Percentiles rank a stretch among this genome's conserved stretches.
Evolutionary conservation across 92 coral and sea anemone genomes (phyloP).

Genomic region (Montipora capitata): DNA sequence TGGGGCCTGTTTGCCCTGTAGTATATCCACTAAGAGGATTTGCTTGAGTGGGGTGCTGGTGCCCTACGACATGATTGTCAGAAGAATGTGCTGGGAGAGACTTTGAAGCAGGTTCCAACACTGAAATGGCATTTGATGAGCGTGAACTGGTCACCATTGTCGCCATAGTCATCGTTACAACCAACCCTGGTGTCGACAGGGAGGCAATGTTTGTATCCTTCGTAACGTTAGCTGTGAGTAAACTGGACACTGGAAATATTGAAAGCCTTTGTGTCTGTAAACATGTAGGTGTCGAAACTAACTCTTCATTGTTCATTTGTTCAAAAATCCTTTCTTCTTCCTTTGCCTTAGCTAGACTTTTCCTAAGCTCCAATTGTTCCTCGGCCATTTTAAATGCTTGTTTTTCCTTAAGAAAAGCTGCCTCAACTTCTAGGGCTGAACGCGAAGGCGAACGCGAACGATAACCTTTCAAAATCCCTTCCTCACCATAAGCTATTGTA

Average conservation of each 20-base stretch:
- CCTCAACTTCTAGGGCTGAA: too few relatives aligned
- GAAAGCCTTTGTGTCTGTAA: too few relatives aligned
- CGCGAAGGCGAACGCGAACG: too few relatives aligned
- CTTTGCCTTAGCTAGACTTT: too few relatives aligned
- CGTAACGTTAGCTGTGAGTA: too few relatives aligned
- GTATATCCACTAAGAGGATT: neutral
- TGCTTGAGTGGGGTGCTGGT: neutral
- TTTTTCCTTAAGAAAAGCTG: neutral
- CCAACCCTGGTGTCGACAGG: neutral
- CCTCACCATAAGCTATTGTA: too few relatives aligned
- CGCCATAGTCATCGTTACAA: neutral
- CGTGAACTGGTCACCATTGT: constrained; percentile 23
- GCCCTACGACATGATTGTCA: neutral
- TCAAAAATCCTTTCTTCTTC: too few relatives aligned
- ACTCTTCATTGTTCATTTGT: too few relatives aligned
- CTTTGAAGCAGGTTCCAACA: constrained; percentile 21
- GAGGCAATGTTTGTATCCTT: constrained; percentile 26
- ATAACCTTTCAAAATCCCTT: too few relatives aligned
- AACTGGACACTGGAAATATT: too few relatives aligned
- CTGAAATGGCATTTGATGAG: constrained; percentile 3
- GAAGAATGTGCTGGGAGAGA: constrained; percentile 27
- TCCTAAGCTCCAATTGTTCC: too few relatives aligned
- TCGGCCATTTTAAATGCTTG: too few relatives aligned
- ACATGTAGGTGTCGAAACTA: constrained; percentile 33
- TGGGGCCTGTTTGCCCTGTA: neutral